Evolutionary conservation across 2,888 invertebrate genomes (phyloP), one percentile per base, ranked within the genome.

Genomic region (Brachynemurus nebulosus): DNA sequence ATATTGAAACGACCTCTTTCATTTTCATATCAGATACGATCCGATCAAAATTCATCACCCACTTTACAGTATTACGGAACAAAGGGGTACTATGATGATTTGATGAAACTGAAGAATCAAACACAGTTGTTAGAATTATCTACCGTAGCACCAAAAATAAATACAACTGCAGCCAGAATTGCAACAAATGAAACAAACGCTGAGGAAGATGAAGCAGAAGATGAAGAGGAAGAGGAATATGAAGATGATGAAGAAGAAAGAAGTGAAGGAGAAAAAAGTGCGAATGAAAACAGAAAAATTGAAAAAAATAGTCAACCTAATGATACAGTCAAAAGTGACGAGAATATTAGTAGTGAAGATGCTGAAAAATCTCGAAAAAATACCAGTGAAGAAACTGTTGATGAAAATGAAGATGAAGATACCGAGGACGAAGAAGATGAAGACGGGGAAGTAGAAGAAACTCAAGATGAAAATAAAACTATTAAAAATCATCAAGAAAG

Each of bases 141-240:
- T n/a, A n/a, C n/a, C n/a, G n/a, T n/a, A n/a, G n/a, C n/a, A n/a
- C n/a, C n/a, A n/a, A n/a, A n/a, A n/a, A n/a, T n/a, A n/a, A n/a
- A n/a, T n/a, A n/a, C n/a, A n/a, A n/a, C n/a, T 20, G 37, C 18
- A 5, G 9, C 14, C 2, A 20, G 20, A 37, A 9, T 2, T 20
- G 8, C 12, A 37, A 9, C 18, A 37, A n/a, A 4, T 37, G 19
- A 4, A 20, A 20, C 2, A 37, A 2, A 42, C 9, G 37, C 44
- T 12, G 23, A 38, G 11, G 44, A 40, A 36, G 39, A 41, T 1
- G 41, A 44, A 4, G 38, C 40, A 8, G 46, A 41, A 12, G 40
- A 42, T 9, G 45, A 38, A 4, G 49, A 46, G 21, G 40, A 44
- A 16, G 39, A 46, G 33, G 50, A 46, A 0, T 25, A 45, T 6